Evolutionary conservation across 2,888 invertebrate species (phyloP).

Genomic region (Orgyia antiqua): DNA sequence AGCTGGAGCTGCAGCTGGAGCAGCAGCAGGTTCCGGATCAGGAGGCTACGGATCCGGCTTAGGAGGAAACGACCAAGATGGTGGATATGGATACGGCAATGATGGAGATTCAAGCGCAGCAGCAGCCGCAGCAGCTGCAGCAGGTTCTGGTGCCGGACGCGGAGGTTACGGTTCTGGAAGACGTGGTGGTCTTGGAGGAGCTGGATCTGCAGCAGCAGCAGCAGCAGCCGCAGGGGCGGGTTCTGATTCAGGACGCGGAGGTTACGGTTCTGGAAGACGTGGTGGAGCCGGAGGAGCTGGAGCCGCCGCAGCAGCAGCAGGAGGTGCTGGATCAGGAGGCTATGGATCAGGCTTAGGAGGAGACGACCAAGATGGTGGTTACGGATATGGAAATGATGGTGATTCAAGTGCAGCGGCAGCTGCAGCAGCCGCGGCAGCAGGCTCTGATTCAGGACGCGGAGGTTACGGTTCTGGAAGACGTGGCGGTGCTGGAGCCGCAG

Average conservation of each 20-base stretch:
- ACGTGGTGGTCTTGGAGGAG: not conserved
- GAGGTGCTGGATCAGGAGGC: not conserved
- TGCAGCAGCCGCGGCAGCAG: conserved; percentile 3
- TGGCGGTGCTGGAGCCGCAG: conserved; percentile 2
- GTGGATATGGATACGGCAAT: not conserved
- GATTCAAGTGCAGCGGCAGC: conserved; percentile 1
- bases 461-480: not conserved
- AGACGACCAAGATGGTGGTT: not conserved
- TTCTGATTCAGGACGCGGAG: conserved; percentile 2
- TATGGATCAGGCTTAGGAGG: not conserved
- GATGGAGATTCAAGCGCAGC: not conserved
- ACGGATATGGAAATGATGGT: not conserved
- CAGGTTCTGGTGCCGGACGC: not conserved
- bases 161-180: not conserved
- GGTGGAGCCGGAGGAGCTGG: not conserved
- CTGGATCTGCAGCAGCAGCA: not conserved
- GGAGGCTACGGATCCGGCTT: not conserved
- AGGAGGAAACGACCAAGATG: not conserved
- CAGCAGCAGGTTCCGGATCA: not conserved
- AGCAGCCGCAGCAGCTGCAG: not conserved
- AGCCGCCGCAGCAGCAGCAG: not conserved
- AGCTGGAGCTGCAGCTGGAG: not conserved
- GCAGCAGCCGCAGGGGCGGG: not conserved
- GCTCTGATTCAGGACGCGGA: not conserved
- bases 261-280: not conserved